Conservation (phyloP, 2,888 invertebrate genomes). For the Itoplectis maculator region DNA sequence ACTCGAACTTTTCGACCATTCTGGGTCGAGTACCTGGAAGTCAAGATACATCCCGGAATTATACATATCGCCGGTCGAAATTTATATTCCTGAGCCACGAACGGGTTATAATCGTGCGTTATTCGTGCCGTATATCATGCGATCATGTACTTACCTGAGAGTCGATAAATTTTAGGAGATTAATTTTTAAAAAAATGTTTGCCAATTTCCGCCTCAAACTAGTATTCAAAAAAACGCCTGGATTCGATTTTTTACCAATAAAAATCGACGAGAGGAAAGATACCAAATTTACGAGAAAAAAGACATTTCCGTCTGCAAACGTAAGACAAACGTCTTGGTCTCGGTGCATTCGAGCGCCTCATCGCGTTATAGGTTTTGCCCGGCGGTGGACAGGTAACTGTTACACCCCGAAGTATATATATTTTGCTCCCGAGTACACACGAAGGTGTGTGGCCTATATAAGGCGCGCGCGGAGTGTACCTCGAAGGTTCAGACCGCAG, state of each 20-base stretch:
- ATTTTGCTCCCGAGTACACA: slow-evolving; percentile 42
- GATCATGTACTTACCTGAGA: background rate
- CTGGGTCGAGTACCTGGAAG: slow-evolving; percentile 10
- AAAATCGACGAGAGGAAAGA: background rate
- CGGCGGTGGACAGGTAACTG: slow-evolving; percentile 42
- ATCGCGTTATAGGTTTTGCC: slow-evolving; percentile 19
- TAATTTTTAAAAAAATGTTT: background rate
- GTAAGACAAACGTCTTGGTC: background rate
- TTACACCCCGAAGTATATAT: slow-evolving; percentile 9
- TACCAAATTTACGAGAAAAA: background rate
- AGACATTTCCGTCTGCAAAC: background rate
- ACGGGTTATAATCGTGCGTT: background rate
- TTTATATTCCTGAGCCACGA: background rate
- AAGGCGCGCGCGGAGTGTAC: slow-evolving; percentile 42
- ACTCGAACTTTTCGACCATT: slow-evolving; percentile 3
- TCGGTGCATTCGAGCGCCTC: background rate
- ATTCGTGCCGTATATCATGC: background rate
- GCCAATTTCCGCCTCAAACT: background rate
- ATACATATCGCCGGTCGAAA: background rate
- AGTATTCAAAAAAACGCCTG: background rate
- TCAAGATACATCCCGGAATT: background rate
- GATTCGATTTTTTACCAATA: background rate
- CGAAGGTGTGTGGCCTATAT: slow-evolving; percentile 60
- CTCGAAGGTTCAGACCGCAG: slow-evolving; percentile 56
- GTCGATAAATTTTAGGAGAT: background rate